Evolutionary conservation across 2,797 vertebrate species (phyloP).

Genomic region (Mormyrus hasselquistii): DNA sequence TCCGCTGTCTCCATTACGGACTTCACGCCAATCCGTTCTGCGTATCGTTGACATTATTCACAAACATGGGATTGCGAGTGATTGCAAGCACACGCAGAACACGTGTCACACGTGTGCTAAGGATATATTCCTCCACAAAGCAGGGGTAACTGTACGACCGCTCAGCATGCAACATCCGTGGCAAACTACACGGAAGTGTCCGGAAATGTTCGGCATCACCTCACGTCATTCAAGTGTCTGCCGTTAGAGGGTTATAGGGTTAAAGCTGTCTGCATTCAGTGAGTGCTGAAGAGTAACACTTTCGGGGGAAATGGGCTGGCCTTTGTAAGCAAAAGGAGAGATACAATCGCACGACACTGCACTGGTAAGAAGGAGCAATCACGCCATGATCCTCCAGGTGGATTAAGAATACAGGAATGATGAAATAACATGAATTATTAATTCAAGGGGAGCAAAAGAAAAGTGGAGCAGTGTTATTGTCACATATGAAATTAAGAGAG

Average conservation of each 20-base stretch:
- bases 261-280: constrained; percentile 74
- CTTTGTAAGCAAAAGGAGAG: constrained; percentile 30
- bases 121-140: constrained; percentile 32
- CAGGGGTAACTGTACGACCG: neutral
- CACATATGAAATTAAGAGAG: constrained; percentile 39
- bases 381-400: constrained; percentile 13
- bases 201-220: neutral
- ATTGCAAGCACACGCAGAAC: constrained; percentile 18
- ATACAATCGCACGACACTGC: constrained; percentile 17
- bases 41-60: neutral
- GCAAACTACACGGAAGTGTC: neutral
- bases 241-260: constrained; percentile 42
- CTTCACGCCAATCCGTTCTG: neutral
- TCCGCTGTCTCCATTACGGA: neutral
- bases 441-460: constrained; percentile 50
- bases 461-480: constrained; percentile 40
- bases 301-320: constrained; percentile 43
- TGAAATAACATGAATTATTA: constrained; percentile 59
- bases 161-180: constrained; percentile 24
- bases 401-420: constrained; percentile 51
- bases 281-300: constrained; percentile 58
- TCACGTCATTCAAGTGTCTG: constrained; percentile 4
- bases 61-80: constrained; percentile 20
- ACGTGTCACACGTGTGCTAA: constrained; percentile 18
- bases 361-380: constrained; percentile 21